Evolutionary conservation across 2,888 invertebrate genomes (phyloP), one percentile per base, ranked within the genome.

Genomic region (Idaea dimidiata): DNA sequence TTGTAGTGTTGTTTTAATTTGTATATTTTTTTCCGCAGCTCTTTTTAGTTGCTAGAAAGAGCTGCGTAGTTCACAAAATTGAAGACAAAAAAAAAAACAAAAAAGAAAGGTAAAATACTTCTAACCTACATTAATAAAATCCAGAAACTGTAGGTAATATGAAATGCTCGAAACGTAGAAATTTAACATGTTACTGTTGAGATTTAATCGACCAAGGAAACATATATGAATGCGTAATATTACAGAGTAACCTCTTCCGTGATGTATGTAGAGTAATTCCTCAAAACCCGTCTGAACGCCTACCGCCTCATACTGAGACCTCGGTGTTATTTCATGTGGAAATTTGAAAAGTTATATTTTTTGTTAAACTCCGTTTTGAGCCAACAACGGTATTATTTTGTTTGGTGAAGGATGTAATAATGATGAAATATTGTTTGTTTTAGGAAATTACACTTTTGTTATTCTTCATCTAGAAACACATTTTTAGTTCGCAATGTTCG

Each of bases 171-270:
- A 43, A 43, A 43, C 43, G 43, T 43, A 43, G 43, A 43, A 43
- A 43, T 43, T 43, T 43, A 43, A 43, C 43, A 43, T 43, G 43
- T 43, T 43, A 43, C 43, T 43, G 43, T 43, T 43, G 43, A 43
- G 43, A 43, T 43, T 43, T 43, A 43, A 43, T 43, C 43, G 43
- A 43, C 43, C 43, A 14, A 43, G 43, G 14, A 43, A 43, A 43
- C 43, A 43, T 10, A 43, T 43, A 43, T 43, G 43, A 43, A 43
- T 43, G 43, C 43, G 43, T 43, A 43, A 43, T 43, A 43, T 43
- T 43, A 14, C 43, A 43, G 43, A 43, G 43, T 10, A 14, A 43
- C 8, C 7, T 33, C 33, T 33, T 33, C 14, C 2, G 43, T 43
- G 43, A 43, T 43, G 43, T 10, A 43, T 43, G 43, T 0, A 43